Percentiles rank a stretch among this genome's conserved stretches.
These are phyloP conservation scores for Sphaerophoria taeniata DNA, from an alignment of 2,888 invertebrate genomes.

Conservation along the genomic window DNA sequence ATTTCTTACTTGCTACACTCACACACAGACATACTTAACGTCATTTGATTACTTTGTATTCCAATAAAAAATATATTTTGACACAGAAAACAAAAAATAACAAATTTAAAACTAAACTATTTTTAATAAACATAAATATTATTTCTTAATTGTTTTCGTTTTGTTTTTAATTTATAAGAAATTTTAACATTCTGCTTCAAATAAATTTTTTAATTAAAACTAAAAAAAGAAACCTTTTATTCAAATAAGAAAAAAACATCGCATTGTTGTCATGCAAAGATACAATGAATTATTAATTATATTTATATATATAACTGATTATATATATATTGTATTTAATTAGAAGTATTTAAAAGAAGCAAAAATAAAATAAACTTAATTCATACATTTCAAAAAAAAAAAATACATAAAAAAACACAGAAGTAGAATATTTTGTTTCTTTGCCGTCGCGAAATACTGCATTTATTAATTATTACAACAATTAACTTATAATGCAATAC, in stretches of 20 bases:
- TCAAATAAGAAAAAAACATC: slow-evolving; percentile 58
- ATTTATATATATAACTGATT: slow-evolving; percentile 72
- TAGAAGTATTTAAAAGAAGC: slow-evolving; percentile 65
- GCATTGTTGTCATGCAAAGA: slow-evolving; percentile 73
- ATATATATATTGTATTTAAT: slow-evolving; percentile 73
- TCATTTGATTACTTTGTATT: slow-evolving; percentile 64
- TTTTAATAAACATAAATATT: slow-evolving; percentile 62
- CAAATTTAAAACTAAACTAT: slow-evolving; percentile 58
- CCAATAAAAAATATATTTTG: slow-evolving; percentile 55
- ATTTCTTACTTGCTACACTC: slow-evolving; percentile 26
- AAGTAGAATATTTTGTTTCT: slow-evolving; percentile 71
- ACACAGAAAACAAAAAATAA: slow-evolving; percentile 20
- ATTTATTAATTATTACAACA: slow-evolving; percentile 74
- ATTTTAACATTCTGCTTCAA: slow-evolving; percentile 69
- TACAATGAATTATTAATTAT: slow-evolving; percentile 74
- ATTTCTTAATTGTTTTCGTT: slow-evolving; percentile 54
- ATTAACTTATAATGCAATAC: slow-evolving; percentile 68
- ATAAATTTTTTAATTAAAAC: slow-evolving; percentile 41
- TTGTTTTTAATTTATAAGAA: slow-evolving; percentile 61
- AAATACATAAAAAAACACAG: slow-evolving; percentile 54
- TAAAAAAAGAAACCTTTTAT: slow-evolving; percentile 50
- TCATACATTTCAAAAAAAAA: slow-evolving; percentile 71
- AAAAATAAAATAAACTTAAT: slow-evolving; percentile 69
- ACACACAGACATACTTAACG: slow-evolving; percentile 50
- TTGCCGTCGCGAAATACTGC: slow-evolving; percentile 74